Base-by-base conservation (phyloP, 1,140 invertebrate genomes). In the Drosophila pruinosa region DNA sequence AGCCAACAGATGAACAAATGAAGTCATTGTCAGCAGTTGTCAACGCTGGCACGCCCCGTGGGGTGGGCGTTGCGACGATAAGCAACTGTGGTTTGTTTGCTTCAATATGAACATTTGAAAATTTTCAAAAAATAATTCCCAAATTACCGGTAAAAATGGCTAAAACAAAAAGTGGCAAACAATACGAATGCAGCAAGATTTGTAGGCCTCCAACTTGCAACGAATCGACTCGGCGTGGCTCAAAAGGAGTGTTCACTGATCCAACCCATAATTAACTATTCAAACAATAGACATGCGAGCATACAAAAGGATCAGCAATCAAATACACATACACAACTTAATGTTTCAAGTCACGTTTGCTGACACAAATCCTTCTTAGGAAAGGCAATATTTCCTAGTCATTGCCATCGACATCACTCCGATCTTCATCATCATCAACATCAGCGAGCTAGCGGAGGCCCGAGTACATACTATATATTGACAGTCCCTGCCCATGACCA, bases 211-310 rank as follows among this genome's bases (percentile, higher is more conserved):
- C 59, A 57, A 63, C 50, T 21, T 28, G 26, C 47, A 19, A 4
- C 34, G 34, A 1, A 3, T 28, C 26, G n/a, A 36, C 39, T 34
- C 43, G 54, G 63, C 53, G 15, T 36, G 59, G 10, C 72, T 61
- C 43, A 19, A 88, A 88, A 86, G 82, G 82, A 86, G 82, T 86
- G 82, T 88, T 70, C 82, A 59, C 59, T 64, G 83, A 86, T 86
- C 82, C 82, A 88, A 80, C 82, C 82, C 82, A 88, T 86, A 86
- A 86, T 86, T 86, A 86, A 86, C 82, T 86, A 88, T 86, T 86
- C 82, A 86, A 86, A 86, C 82, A 86, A 86, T 72, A 77, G 82
- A 73, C 78, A 67, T 54, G 67, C 67, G 31, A 38, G 50, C 61
- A 71, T 56, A 86, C 81, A 86, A 86, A 85, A 80, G 81, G 82